Evolutionary conservation across 2,113 vertebrate species (phyloP).

Genomic region (Nanger granti): DNA sequence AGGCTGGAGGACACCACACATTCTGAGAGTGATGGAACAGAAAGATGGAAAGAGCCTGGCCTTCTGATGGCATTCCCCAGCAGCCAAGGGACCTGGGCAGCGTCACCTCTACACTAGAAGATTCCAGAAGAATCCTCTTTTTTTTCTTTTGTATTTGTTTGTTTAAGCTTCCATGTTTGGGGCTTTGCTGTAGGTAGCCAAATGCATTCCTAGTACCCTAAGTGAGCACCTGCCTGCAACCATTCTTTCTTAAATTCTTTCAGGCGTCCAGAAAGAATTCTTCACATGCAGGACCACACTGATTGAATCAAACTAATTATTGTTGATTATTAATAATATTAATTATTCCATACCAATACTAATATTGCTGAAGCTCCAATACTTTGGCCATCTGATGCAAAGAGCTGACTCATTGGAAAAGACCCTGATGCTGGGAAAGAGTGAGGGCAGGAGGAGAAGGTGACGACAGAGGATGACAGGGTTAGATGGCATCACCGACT

Average conservation of each 20-base stretch:
- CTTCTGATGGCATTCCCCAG: no score
- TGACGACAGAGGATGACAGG: neutral
- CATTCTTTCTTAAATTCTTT: neutral
- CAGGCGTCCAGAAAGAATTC: neutral
- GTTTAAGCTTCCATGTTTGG: neutral
- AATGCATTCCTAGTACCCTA: neutral
- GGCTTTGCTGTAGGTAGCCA: neutral
- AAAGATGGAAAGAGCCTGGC: neutral
- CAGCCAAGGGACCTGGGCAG: neutral
- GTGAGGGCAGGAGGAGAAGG: neutral
- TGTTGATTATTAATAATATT: neutral
- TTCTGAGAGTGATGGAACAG: neutral
- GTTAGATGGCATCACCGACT: neutral
- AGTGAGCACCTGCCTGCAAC: neutral
- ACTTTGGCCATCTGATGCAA: neutral
- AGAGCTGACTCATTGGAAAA: neutral
- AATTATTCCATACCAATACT: neutral
- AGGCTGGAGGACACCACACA: neutral
- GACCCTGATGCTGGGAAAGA: neutral
- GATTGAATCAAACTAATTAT: neutral
- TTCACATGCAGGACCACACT: neutral
- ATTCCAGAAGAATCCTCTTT: neutral
- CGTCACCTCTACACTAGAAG: neutral
- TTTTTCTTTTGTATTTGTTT: neutral
- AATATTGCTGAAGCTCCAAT: neutral